Evolutionary conservation across 2,797 vertebrate genomes (phyloP).

Genomic region (Erethizon dorsatum): DNA sequence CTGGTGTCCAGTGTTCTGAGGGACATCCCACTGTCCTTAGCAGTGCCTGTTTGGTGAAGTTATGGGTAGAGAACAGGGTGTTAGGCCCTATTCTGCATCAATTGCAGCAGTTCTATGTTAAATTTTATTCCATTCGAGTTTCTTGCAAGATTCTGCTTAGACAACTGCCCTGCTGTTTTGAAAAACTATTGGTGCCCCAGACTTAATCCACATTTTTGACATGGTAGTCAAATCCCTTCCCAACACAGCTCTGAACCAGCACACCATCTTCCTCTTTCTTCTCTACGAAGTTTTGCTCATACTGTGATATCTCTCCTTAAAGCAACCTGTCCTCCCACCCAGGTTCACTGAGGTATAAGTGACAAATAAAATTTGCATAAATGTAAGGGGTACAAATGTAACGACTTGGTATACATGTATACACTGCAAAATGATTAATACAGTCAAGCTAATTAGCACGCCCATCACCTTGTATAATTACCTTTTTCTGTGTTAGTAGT

Average conservation of each 20-base stretch:
- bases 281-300: not conserved
- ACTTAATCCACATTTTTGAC: not conserved
- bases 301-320: not conserved
- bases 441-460: not conserved
- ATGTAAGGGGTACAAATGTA: not conserved
- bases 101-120: not conserved
- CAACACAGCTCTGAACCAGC: not conserved
- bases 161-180: not conserved
- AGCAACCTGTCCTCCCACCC: not conserved
- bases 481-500: not conserved
- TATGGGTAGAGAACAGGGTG: not conserved
- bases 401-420: not conserved
- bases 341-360: not conserved
- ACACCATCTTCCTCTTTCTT: not conserved
- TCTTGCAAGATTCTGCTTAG: constrained; percentile 31
- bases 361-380: not conserved
- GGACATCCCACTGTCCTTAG: not conserved
- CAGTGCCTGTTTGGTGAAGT: not conserved
- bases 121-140: not conserved
- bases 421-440: not conserved
- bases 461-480: not conserved
- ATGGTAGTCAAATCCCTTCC: not conserved
- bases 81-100: not conserved
- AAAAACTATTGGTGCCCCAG: not conserved
- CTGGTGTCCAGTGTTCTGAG: not conserved